Evolutionary conservation across 2,113 vertebrate species (phyloP).

Genomic region (Leucopternis melanops): DNA sequence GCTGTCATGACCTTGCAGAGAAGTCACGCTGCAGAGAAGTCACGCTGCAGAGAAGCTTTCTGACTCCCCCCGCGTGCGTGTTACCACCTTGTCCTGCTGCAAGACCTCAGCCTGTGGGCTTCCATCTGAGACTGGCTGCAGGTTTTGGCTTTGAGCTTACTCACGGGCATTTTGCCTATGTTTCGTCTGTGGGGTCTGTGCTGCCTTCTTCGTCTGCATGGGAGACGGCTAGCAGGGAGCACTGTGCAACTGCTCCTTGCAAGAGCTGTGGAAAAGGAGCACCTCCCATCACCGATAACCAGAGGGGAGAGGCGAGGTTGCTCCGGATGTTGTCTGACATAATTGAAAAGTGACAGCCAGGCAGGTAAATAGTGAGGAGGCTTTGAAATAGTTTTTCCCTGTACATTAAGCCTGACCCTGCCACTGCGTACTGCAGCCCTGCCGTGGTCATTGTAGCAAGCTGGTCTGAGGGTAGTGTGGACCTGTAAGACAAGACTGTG

Average conservation of each 20-base stretch:
- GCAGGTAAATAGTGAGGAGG: background rate
- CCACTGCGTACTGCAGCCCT: background rate
- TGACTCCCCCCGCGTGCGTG: background rate
- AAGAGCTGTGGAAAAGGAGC: background rate
- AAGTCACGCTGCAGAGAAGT: background rate
- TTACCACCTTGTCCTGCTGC: background rate
- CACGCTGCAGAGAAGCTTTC: background rate
- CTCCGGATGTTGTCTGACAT: background rate
- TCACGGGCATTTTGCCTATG: rapidly evolving
- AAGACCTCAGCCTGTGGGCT: background rate
- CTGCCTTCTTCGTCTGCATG: background rate
- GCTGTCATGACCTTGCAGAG: background rate
- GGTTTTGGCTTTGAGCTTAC: background rate
- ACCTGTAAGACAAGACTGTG: background rate
- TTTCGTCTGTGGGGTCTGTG: background rate
- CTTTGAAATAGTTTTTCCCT: background rate
- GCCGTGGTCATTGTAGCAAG: background rate
- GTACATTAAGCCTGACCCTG: background rate
- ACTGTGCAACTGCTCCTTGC: background rate
- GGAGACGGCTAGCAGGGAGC: background rate
- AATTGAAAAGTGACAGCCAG: background rate
- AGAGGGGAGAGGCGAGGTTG: background rate
- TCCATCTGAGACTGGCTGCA: background rate
- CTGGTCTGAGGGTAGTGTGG: background rate
- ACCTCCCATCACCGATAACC: rapidly evolving